Percentiles rank a stretch among this genome's conserved stretches.
Conservation (phyloP, 2,113 vertebrate genomes). For the Piprites chloris region DNA sequence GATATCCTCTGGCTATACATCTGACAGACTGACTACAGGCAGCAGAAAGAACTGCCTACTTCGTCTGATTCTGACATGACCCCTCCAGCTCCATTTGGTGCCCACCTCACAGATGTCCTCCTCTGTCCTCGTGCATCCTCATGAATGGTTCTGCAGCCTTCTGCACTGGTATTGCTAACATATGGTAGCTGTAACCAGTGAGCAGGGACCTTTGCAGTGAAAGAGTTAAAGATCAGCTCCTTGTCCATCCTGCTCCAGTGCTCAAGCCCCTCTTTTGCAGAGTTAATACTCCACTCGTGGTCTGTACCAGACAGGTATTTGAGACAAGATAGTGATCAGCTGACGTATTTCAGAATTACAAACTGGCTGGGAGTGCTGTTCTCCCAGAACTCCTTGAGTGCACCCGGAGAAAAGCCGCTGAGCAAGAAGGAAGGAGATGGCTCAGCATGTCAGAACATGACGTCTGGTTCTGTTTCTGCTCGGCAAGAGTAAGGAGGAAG, state of each 20-base stretch:
- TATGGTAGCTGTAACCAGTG: not conserved
- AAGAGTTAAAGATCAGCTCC: not conserved
- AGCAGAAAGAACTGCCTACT: not conserved
- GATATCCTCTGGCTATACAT: not conserved
- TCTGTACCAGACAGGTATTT: constrained; percentile 24
- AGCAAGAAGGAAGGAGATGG: not conserved
- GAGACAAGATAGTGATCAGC: constrained; percentile 22
- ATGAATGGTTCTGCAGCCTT: not conserved
- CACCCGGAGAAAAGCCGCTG: not conserved
- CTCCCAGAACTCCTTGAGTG: not conserved
- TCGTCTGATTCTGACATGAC: not conserved
- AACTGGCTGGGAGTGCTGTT: not conserved
- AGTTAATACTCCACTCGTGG: not conserved
- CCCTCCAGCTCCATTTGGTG: not conserved
- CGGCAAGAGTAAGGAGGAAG: not conserved
- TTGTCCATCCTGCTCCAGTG: not conserved
- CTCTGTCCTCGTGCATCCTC: not conserved
- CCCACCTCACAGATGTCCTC: not conserved
- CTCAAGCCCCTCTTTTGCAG: not conserved
- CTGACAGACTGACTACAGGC: not conserved
- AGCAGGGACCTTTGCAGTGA: not conserved
- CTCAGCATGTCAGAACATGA: not conserved
- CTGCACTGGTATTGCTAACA: not conserved
- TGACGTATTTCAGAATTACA: not conserved
- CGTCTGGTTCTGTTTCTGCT: not conserved